Conservation (phyloP, 2,888 invertebrate genomes). For the Dolomedes plantarius region DNA sequence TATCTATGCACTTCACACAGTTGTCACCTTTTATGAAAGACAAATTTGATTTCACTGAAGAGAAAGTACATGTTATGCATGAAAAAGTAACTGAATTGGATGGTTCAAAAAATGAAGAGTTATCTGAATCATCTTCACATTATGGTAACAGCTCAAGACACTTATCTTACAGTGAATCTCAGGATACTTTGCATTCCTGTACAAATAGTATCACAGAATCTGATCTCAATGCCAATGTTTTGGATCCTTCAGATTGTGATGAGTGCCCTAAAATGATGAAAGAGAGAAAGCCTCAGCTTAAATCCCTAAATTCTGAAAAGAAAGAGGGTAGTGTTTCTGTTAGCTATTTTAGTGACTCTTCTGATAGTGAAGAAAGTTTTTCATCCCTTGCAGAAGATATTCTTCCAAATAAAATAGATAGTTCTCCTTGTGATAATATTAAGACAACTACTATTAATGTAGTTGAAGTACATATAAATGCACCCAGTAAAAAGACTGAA, state of each 20-base stretch:
- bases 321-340: background rate
- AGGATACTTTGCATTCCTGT: slow-evolving; percentile 63
- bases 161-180: slow-evolving; percentile 56
- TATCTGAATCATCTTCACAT: slow-evolving; percentile 44
- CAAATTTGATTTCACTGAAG: background rate
- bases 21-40: background rate
- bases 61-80: background rate
- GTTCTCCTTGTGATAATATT: background rate
- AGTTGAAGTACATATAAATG: background rate
- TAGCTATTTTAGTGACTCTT: slow-evolving; percentile 25
- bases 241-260: slow-evolving; percentile 10
- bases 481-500: background rate
- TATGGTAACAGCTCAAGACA: slow-evolving; percentile 42
- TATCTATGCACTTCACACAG: background rate
- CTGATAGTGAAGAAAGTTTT: slow-evolving; percentile 23
- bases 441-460: background rate
- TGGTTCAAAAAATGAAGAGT: slow-evolving; percentile 24
- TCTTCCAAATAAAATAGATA: slow-evolving; percentile 4
- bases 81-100: slow-evolving; percentile 3
- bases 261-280: background rate
- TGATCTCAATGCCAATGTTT: slow-evolving; percentile 61
- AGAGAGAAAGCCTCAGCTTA: background rate
- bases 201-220: slow-evolving; percentile 60
- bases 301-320: background rate
- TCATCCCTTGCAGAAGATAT: slow-evolving; percentile 7